Evolutionary conservation across 2,797 vertebrate species (phyloP).

Genomic region (Notolepis coatsorum): DNA sequence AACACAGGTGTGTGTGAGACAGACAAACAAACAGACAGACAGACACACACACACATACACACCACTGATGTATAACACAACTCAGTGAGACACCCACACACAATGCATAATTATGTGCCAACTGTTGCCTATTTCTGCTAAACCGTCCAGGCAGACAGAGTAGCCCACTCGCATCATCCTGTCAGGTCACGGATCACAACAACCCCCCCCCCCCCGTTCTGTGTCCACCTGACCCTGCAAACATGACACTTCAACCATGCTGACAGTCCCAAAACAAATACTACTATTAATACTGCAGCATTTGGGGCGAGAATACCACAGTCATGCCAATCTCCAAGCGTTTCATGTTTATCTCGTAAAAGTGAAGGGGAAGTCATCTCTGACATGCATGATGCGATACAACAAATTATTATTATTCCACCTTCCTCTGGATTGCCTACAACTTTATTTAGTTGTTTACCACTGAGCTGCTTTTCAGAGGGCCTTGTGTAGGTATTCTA

Average conservation of each 20-base stretch:
- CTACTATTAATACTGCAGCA: conserved; percentile 76
- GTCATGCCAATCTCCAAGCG: conserved; percentile 31
- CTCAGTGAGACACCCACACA: too few species aligned
- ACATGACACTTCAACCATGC: conserved; percentile 62
- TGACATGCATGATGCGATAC: conserved; percentile 21
- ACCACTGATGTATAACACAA: too few species aligned
- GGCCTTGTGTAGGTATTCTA: not conserved
- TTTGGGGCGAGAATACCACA: conserved; percentile 58
- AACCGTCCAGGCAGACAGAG: not conserved
- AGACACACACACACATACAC: not conserved
- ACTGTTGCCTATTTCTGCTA: not conserved
- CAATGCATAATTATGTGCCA: not conserved
- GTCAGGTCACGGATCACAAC: not conserved
- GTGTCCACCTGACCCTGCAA: conserved; percentile 50
- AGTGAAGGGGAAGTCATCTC: conserved; percentile 26
- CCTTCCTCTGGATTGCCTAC: not conserved
- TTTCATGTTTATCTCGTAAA: conserved; percentile 30
- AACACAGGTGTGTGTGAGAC: conserved; percentile 63
- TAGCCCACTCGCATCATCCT: not conserved
- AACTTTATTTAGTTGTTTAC: not conserved
- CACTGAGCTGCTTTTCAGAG: not conserved
- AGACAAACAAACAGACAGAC: conserved; percentile 1
- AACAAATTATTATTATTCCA: not conserved
- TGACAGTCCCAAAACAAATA: conserved; percentile 77
- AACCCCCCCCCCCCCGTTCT: conserved; percentile 5